Evolutionary conservation across 2,113 vertebrate genomes (phyloP), one percentile per base, ranked within the genome.

Genomic region (Patagioenas fasciata): DNA sequence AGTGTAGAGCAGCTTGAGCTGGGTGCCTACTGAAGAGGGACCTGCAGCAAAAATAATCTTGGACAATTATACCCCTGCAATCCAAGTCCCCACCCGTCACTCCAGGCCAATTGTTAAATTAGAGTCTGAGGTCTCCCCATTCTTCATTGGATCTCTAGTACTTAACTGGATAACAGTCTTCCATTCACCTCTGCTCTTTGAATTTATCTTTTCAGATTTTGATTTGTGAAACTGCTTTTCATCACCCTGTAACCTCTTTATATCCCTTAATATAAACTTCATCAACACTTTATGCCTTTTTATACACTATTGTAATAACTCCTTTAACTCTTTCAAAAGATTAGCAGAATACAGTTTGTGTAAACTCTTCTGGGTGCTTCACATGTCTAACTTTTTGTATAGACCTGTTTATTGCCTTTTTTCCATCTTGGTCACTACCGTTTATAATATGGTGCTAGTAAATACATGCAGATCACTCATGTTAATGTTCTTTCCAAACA

Each of bases 381-480:
- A 48, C 7, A 4, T 48, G 13, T 17, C 26, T 71, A 47, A 8
- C 15, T 89, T 57, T 69, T 54, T 6, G 32, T 42, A 9, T 47
- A 58, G 36, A 44, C 28, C 32, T 70, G 6, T 56, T 71, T 29
- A 67, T 67, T 7, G 3, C 6, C 15, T 57, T 62, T 64, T 47
- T 7, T 83, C 7, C 6, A 8, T 60, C 15, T 20, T 71, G 47
- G 10, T 20, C 15, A 13, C 15, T 44, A 11, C 24, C 0, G 0
- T 71, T 66, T 66, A 23, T 47, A 58, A 23, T 31, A 21, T 0
- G 2, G 42, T 70, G 15, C 50, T 64, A 74, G 26, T 6, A 13
- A 66, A 48, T 42, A 42, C 42, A 42, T 42, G 42, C 42, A 47
- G 42, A n/a, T 47, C 34, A 17, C 15, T 75, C 29, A 11, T 61